phyloP scores from a whole-genome alignment of 2,797 vertebrate genomes.

The Acanthurus leucopareius region DNA sequence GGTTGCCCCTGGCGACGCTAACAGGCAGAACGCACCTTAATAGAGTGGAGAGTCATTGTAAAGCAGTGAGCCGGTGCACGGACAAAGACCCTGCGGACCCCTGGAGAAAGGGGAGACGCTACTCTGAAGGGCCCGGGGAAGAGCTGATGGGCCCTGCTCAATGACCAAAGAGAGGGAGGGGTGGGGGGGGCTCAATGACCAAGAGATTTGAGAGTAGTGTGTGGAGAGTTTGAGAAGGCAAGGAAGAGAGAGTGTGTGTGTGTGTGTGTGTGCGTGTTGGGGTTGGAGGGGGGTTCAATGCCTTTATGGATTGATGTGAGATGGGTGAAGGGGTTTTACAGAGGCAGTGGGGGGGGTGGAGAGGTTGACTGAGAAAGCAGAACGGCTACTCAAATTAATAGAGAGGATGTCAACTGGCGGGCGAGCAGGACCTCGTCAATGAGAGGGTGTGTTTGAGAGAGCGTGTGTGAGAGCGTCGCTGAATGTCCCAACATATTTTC shows the following conservation, averaged over 20 bases:
- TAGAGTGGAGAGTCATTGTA: constrained; percentile 99
- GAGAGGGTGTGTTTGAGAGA: constrained; percentile 72
- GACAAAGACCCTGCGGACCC: constrained; percentile 92
- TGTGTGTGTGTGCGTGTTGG: too few species aligned
- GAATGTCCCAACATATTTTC: constrained; percentile 77
- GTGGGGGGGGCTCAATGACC: constrained; percentile 74
- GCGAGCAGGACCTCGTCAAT: constrained; percentile 76
- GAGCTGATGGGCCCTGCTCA: constrained; percentile 89
- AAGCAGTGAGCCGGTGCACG: constrained; percentile 95
- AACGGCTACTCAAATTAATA: constrained; percentile 79
- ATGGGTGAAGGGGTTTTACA: constrained; percentile 71
- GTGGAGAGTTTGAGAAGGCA: constrained; percentile 62
- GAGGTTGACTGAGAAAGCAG: constrained; percentile 73
- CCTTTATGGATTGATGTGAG: constrained; percentile 74
- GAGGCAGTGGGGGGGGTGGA: constrained; percentile 47
- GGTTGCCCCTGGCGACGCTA: constrained; percentile 98
- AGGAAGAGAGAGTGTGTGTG: background rate
- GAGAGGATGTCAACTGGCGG: constrained; percentile 80
- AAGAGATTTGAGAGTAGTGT: constrained; percentile 74
- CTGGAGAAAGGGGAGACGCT: constrained; percentile 90
- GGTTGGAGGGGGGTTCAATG: constrained; percentile 29
- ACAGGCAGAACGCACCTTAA: constrained; percentile 99
- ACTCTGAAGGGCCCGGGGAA: constrained; percentile 92
- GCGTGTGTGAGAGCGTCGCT: constrained; percentile 59
- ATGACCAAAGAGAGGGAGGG: constrained; percentile 81